Base-by-base conservation (phyloP, 1,140 invertebrate species). In the Littorina saxatilis region DNA sequence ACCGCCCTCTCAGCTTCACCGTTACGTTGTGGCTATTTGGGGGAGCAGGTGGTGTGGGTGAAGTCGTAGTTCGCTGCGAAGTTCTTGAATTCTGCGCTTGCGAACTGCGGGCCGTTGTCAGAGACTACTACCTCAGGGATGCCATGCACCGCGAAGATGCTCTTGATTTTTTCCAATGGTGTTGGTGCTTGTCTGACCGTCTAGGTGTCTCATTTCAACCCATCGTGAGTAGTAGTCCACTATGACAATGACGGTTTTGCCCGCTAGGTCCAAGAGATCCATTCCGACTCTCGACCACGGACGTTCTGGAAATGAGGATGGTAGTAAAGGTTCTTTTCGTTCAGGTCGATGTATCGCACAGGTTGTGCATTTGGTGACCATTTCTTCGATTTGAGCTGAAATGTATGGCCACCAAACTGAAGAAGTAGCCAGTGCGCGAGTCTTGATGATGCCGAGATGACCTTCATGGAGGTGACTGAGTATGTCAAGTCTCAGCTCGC, bases 1-100 rank as follows among this genome's bases (percentile, higher is more conserved):
- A 84, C 84, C 4, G 76, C 73, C 63, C 79, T 72, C 77, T 87
- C 86, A 13, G 63, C 87, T 39, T 82, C 74, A 27, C 83, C 83
- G 63, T 87, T 87, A 70, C 68, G 61, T 78, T 87, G 81, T 32
- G 86, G 82, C 74, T 81, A 84, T 52, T 73, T 29, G 0, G 83
- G 85, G n/a, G 75, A 83, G 23, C 70, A 81, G 17, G 86, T 87
- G 4, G 68, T 72, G 68, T 88, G 86, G 39, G 76, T 83, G 77
- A 89, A 85, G 23, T 70, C 77, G 73, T 73, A 88, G 77, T 82
- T 82, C 84, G 93, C 66, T 7, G 77, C 63, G 79, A 90, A 88
- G 1, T 82, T 35, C n/a, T 23, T 20, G 47, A 89, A 90, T 40
- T 82, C 84, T 63, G 87, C 86, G 75, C 87, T 85, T 23, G 81